Percentiles rank a stretch among this genome's conserved stretches.
Evolutionary conservation across 2,797 vertebrate species (phyloP).

Genomic region (Lutjanus campechanus): DNA sequence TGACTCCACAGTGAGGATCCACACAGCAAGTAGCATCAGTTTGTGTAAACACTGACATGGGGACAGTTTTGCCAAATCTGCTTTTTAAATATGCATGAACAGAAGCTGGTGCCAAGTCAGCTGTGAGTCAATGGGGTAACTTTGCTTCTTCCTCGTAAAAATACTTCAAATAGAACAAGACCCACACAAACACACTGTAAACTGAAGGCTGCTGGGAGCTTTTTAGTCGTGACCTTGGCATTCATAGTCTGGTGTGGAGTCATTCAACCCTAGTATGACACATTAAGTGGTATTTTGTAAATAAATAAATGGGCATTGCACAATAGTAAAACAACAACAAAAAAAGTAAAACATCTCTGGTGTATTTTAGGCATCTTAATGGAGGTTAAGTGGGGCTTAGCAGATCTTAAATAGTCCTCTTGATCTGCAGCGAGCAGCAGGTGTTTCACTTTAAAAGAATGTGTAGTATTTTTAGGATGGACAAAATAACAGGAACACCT

Average conservation of each 20-base stretch:
- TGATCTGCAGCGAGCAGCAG: conserved; percentile 5
- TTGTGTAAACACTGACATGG: conserved; percentile 49
- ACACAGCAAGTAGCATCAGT: conserved; percentile 36
- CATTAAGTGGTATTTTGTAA: conserved; percentile 5
- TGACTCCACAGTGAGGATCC: conserved; percentile 36
- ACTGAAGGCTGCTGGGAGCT: conserved; percentile 14
- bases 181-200: conserved; percentile 14
- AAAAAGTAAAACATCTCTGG: neutral
- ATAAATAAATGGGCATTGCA: conserved; percentile 15
- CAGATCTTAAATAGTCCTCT: neutral
- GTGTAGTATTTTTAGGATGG: neutral
- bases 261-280: neutral
- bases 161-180: conserved; percentile 21
- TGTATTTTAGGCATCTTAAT: neutral
- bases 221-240: conserved; percentile 30
- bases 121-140: conserved; percentile 50
- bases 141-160: conserved; percentile 34
- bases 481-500: neutral
- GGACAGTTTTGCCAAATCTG: conserved; percentile 53
- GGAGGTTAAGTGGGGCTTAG: conserved; percentile 15
- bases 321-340: neutral
- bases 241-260: neutral
- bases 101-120: conserved; percentile 57
- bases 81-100: conserved; percentile 67
- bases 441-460: conserved; percentile 10